phyloP scores from a whole-genome alignment of 2,888 invertebrate genomes.

The Cephonodes hylas region DNA sequence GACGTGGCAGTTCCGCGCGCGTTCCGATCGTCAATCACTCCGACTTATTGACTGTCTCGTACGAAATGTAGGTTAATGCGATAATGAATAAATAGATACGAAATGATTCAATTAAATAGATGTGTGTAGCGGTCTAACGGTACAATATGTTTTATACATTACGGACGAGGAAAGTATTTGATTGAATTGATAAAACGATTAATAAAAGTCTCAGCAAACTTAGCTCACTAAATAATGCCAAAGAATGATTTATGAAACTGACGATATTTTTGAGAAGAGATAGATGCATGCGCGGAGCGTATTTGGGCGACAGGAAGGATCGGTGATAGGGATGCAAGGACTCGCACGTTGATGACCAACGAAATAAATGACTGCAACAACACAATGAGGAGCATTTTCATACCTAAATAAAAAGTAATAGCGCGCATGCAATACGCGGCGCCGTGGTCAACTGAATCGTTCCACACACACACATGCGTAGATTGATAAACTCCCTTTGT shows the following conservation, averaged over 20 bases:
- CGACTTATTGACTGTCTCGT: conserved; percentile 30
- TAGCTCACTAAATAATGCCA: conserved; percentile 79
- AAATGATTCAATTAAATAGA: conserved; percentile 31
- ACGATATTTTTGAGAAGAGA: conserved; percentile 45
- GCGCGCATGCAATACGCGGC: conserved; percentile 14
- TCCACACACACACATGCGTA: conserved; percentile 51
- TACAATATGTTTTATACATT: conserved; percentile 54
- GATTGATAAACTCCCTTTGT: conserved; percentile 60
- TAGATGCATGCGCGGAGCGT: conserved; percentile 51
- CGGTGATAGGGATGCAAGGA: conserved; percentile 57
- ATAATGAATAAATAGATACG: conserved; percentile 25
- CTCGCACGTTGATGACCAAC: conserved; percentile 41
- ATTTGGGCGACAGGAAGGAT: conserved; percentile 52
- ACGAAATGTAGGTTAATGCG: conserved; percentile 43
- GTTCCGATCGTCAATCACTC: conserved; percentile 30
- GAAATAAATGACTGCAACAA: conserved; percentile 38
- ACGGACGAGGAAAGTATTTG: conserved; percentile 37
- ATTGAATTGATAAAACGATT: conserved; percentile 25
- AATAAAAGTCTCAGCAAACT: conserved; percentile 51
- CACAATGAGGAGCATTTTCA: conserved; percentile 39
- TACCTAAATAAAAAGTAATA: conserved; percentile 26
- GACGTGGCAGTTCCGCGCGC: conserved; percentile 40
- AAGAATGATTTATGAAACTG: conserved; percentile 68
- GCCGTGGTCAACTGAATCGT: conserved; percentile 20
- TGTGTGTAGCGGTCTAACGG: conserved; percentile 51